Evolutionary conservation across 2,797 vertebrate genomes (phyloP).

Genomic region (Balearica regulorum): DNA sequence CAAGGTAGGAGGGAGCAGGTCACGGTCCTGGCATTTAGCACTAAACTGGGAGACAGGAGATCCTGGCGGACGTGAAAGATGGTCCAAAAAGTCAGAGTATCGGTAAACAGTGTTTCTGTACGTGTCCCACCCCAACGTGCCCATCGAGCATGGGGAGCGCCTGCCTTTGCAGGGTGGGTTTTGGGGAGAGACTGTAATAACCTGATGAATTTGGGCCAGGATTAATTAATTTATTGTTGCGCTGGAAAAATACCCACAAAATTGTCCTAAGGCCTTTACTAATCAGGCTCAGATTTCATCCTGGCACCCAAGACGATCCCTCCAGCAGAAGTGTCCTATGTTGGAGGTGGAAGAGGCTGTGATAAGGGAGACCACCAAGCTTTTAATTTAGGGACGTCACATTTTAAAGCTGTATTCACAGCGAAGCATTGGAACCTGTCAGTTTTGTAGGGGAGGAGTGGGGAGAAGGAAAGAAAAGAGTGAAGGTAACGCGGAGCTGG

Average conservation of each 20-base stretch:
- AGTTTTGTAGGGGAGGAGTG: background rate
- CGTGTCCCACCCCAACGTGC: background rate
- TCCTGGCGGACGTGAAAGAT: background rate
- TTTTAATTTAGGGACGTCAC: background rate
- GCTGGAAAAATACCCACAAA: background rate
- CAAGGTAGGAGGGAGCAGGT: background rate
- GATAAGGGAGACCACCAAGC: background rate
- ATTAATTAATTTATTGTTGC: background rate
- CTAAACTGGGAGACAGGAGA: background rate
- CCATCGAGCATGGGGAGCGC: rapidly evolving
- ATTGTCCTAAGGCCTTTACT: background rate
- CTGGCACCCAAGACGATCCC: background rate
- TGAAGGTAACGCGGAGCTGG: background rate
- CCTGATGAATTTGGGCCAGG: background rate
- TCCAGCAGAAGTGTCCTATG: background rate
- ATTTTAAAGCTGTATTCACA: background rate
- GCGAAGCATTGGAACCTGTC: background rate
- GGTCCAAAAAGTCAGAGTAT: background rate
- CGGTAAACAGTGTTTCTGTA: background rate
- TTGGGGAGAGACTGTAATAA: background rate
- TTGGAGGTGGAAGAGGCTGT: background rate
- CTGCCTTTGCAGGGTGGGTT: background rate
- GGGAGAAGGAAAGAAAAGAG: background rate
- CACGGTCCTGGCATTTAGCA: rapidly evolving
- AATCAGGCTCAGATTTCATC: background rate